A percentile compares a stretch with the other conserved stretches of the same genome.
Evolutionary conservation across 1,140 invertebrate genomes (phyloP).

Genomic region (Hyles vespertilio): DNA sequence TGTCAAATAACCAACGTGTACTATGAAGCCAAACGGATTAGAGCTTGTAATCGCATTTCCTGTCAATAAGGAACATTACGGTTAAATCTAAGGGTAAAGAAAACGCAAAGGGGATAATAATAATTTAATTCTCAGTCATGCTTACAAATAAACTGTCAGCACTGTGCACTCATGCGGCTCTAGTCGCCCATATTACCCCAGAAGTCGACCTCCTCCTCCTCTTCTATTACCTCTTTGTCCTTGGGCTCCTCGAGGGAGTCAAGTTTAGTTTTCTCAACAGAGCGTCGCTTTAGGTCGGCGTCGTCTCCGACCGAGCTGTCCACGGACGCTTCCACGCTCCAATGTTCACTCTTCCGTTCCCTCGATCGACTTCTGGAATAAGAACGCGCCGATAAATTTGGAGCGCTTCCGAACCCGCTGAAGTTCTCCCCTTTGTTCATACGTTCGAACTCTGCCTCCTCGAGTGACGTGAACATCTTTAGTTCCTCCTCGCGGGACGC

Average conservation of each 20-base stretch:
- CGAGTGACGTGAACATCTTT: slow-evolving; percentile 77
- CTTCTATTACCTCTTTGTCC: slow-evolving; percentile 56
- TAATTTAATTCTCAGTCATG: slow-evolving; percentile 71
- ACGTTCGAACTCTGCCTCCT: slow-evolving; percentile 76
- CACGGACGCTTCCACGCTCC: slow-evolving; percentile 35
- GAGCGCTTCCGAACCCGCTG: slow-evolving; percentile 58
- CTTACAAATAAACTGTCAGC: slow-evolving; percentile 47
- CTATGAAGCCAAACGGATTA: slow-evolving; percentile 57
- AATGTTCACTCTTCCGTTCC: slow-evolving; percentile 47
- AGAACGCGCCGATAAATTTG: slow-evolving; percentile 69
- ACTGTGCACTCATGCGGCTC: slow-evolving; percentile 51
- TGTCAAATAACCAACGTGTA: too few species aligned
- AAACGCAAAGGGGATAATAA: slow-evolving; percentile 49
- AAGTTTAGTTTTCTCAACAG: slow-evolving; percentile 50
- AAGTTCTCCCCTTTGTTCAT: slow-evolving; percentile 44
- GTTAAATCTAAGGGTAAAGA: slow-evolving; percentile 42
- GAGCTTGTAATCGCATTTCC: slow-evolving; percentile 38
- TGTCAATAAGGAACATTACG: slow-evolving; percentile 42
- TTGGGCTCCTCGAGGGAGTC: slow-evolving; percentile 60
- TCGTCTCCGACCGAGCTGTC: slow-evolving; percentile 39
- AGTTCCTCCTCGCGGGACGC: slow-evolving; percentile 78
- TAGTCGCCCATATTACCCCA: slow-evolving; percentile 67
- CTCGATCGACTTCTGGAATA: slow-evolving; percentile 71
- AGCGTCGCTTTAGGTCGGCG: slow-evolving; percentile 34
- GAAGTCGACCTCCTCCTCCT: slow-evolving; percentile 64